phyloP scores from a whole-genome alignment of 2,113 vertebrate genomes.

The Corythaixoides concolor region DNA sequence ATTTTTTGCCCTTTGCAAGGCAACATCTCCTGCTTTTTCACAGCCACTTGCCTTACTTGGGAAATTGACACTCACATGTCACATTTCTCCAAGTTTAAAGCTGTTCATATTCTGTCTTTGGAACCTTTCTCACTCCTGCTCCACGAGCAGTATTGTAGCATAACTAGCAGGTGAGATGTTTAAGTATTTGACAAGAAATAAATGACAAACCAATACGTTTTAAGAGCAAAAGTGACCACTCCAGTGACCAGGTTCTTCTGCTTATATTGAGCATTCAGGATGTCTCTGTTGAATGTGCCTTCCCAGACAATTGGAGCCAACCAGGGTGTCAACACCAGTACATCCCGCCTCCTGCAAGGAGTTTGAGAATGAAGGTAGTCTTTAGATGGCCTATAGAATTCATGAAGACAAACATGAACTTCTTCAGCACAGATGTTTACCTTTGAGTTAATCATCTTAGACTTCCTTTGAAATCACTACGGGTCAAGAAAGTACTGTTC shows the following conservation, averaged over 20 bases:
- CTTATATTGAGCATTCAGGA: constrained; percentile 50
- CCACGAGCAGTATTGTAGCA: too few species aligned
- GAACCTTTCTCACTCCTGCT: not conserved
- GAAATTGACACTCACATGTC: not conserved
- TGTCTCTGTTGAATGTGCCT: constrained; percentile 40
- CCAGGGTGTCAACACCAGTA: constrained; percentile 60
- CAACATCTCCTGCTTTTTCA: not conserved
- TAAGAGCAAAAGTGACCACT: constrained; percentile 67
- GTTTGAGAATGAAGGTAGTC: not conserved
- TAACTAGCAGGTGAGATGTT: not conserved
- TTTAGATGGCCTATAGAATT: not conserved
- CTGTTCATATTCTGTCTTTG: not conserved
- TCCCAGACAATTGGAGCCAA: constrained; percentile 77
- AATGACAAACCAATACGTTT: constrained; percentile 27
- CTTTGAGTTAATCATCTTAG: not conserved
- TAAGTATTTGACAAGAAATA: not conserved
- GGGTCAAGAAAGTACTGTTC: not conserved
- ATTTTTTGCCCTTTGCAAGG: not conserved
- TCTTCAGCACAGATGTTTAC: not conserved
- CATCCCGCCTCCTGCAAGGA: not conserved
- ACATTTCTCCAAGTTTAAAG: not conserved
- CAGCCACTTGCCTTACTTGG: not conserved
- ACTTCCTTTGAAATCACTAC: not conserved
- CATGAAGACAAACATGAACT: not conserved
- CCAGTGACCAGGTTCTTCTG: constrained; percentile 21